Evolutionary conservation across 2,797 vertebrate genomes (phyloP), one percentile per base, ranked within the genome.

Genomic region (Arrhamphus sclerolepis): DNA sequence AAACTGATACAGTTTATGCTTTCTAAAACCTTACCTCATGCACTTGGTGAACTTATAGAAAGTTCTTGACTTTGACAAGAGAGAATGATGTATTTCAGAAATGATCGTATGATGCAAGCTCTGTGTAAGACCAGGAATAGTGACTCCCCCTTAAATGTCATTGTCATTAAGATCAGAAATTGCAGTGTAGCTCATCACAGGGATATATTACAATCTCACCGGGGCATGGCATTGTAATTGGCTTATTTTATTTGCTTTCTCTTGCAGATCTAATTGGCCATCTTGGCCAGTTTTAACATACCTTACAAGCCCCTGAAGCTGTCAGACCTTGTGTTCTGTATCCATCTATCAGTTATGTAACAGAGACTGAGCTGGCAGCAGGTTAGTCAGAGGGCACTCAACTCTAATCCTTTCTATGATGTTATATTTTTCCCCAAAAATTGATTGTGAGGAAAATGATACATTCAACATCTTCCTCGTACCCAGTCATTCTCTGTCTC

Each of bases 391-490:
- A 78, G 71, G 68, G 31, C 55, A 62, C 63, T 75, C 57, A 67
- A 21, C 50, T 50, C 31, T 66, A 60, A 78, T 60, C 54, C 19
- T 56, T 21, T 78, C 49, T 34, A 19, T 40, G 69, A 53, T 68
- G 78, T 74, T 65, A 81, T 70, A 64, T 84, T 84, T 19, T 79
- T 62, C 56, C 57, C 46, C 40, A 3, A 79, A 82, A 84, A 87
- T 75, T 70, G 84, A 86, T 89, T 77, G 44, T 2, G n/a, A 55
- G 57, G 55, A 82, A 89, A 86, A 74, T 38, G 81, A 87, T 89
- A 71, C 73, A 68, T 80, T 85, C 50, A 51, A 55, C 54, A 57
- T 28, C 69, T 73, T 59, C 67, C 59, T 47, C 42, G 46, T 34
- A 57, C 68, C 60, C 31, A 48, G n/a, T 13, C 48, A 46, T 28